Percentiles rank a stretch among this genome's conserved stretches.
Evolutionary conservation across 30 jellyfish, hydroid and myxozoan genomes (phyloP).

Genomic region (Catostylus mosaicus): DNA sequence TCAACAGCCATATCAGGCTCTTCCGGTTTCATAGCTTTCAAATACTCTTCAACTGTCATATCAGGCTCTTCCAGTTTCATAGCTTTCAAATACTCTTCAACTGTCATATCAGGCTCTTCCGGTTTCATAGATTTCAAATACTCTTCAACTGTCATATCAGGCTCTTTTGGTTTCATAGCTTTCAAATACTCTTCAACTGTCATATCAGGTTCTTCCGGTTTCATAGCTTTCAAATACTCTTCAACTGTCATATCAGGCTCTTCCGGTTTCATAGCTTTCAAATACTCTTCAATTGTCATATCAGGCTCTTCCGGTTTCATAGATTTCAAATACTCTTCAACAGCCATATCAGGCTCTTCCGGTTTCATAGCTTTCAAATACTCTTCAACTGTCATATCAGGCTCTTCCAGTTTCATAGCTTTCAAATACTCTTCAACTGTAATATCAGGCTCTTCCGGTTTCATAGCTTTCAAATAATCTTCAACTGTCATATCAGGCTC

Average conservation of each 20-base stretch:
- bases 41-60: conserved; percentile 17
- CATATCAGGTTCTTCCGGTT: conserved; percentile 1
- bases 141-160: background rate
- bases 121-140: background rate
- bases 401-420: background rate
- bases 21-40: background rate
- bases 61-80: background rate
- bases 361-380: conserved; percentile 2
- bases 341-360: background rate
- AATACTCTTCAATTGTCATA: conserved; percentile 11
- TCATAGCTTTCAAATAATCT: conserved; percentile 19
- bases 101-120: background rate
- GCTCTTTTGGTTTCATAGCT: background rate
- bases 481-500: conserved; percentile 11
- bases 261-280: background rate
- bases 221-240: conserved; percentile 3
- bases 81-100: background rate
- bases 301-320: conserved; percentile 3
- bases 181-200: conserved; percentile 14
- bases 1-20: background rate
- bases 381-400: conserved; percentile 16
- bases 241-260: conserved; percentile 3
- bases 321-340: conserved; percentile 11
- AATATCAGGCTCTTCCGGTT: conserved; percentile 6
- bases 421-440: conserved; percentile 37